Conservation (phyloP, 2,797 vertebrate genomes). For the Bradypus variegatus region DNA sequence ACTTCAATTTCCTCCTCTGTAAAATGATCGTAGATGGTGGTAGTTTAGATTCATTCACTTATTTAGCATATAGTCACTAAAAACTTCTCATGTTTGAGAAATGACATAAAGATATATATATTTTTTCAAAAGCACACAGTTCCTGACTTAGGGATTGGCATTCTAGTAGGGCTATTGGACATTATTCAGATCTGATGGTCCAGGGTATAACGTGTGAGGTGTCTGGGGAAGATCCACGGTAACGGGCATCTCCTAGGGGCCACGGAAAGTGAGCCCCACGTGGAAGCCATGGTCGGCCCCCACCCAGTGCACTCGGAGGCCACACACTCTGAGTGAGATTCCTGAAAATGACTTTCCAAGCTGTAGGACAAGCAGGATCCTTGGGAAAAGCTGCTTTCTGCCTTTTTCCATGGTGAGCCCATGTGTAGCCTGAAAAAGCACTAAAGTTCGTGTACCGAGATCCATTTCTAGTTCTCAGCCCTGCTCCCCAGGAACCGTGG, state of each 20-base stretch:
- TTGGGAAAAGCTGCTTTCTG: not conserved
- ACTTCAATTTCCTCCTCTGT: not conserved
- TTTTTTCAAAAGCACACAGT: too few species aligned
- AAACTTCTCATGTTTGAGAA: not conserved
- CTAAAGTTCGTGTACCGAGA: not conserved
- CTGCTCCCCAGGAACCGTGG: not conserved
- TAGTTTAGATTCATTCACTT: not conserved
- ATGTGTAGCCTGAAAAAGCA: not conserved
- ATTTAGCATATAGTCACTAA: not conserved
- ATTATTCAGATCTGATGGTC: not conserved
- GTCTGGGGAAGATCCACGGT: not conserved
- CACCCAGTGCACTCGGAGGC: not conserved
- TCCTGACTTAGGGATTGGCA: not conserved
- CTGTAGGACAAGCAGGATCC: too few species aligned
- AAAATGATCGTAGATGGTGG: not conserved
- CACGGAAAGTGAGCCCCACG: accelerated
- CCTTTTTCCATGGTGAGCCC: not conserved
- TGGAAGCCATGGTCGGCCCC: not conserved
- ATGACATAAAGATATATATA: not conserved
- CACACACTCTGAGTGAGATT: not conserved
- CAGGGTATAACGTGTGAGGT: not conserved
- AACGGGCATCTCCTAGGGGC: not conserved
- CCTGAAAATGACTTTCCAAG: not conserved
- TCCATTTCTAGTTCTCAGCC: not conserved
- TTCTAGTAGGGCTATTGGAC: not conserved